Evolutionary conservation across 2,888 invertebrate species (phyloP), one percentile per base, ranked within the genome.

Genomic region (Cistogaster globosa): DNA sequence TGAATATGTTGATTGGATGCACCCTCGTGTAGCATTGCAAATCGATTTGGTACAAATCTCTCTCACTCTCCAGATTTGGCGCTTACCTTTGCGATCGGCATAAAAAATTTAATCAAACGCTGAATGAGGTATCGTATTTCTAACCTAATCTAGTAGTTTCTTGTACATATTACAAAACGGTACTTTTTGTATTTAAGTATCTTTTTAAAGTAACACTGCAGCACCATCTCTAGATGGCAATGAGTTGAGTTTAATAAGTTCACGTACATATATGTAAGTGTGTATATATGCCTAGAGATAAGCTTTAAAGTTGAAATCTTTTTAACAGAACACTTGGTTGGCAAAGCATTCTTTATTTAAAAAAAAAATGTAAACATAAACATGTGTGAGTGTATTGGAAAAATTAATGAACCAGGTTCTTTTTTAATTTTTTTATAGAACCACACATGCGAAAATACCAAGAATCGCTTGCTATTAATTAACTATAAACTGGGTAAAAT

Each of bases 401-500:
- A 48, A 75, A 71, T 20, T 58, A 75, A 48, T 26, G 36, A 72
- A 76, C n/a, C 55, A 75, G 69, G 75, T n/a, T n/a, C n/a, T 51
- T 72, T 36, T 57, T 45, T 20, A 22, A 68, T 58, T 67, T 32
- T 38, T 38, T 42, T 65, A 62, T 32, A 69, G 76, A 75, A 79
- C 69, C 86, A 79, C 79, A 76, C 75, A 81, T 75, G 16, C 55
- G 48, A 16, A 62, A 38, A 38, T 74, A 68, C 62, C 72, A 53
- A 69, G 72, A 80, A 60, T 72, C 65, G 45, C 60, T 72, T 57
- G 45, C 60, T 71, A 80, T 77, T 80, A 83, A 84, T 58, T 75
- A 69, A 26, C 74, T 57, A 18, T 48, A 48, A 62, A 55, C 68
- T 65, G 26, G 20, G 45, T 16, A 48, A 32, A 65, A 45, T 3